Evolutionary conservation across 1,140 invertebrate genomes (phyloP), one percentile per base, ranked within the genome.

Genomic region (Galleria mellonella): DNA sequence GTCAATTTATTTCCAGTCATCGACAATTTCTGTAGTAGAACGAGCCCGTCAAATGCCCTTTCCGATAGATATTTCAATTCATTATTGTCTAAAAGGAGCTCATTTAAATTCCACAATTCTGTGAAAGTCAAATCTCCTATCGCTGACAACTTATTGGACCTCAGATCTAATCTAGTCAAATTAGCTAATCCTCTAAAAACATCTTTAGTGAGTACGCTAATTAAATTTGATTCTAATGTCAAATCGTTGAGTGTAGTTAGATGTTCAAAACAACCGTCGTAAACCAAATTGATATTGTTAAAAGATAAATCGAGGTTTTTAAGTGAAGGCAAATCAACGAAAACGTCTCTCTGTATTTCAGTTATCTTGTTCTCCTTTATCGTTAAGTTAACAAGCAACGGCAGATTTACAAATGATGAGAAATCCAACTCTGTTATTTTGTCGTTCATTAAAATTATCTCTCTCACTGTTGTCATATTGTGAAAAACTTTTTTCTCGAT

Each of bases 41-140:
- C 89, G 58, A 95, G 79, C 0, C 92, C 93, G 11, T 90, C 88
- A 41, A 95, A 89, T 3, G 93, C 93, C 37, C 90, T 90, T 44
- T 92, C 90, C 12, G 90, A 90, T 29, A 96, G 89, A 60, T 82
- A 86, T 77, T 79, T 85, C 66, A 87, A 72, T 48, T 89, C 87
- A 84, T 96, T 96, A 58, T 90, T 89, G 63, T 92, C 92, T 47
- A 96, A 79, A 43, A 93, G 88, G 36, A 96, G 87, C 48, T 94
- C 92, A 53, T 89, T 87, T 5, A 96, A 69, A 72, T 79, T 91
- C 90, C 67, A 90, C 72, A 94, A 85, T 72, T 95, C 93, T 0
- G 90, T 87, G 75, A 96, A 96, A 4, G 90, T 92, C 32, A 90
- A 88, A 38, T 93, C 92, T 5, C 91, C 91, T 32, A 95, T 87